Conservation (phyloP, 2,888 invertebrate species). For the Strigamia transsilvanica region DNA sequence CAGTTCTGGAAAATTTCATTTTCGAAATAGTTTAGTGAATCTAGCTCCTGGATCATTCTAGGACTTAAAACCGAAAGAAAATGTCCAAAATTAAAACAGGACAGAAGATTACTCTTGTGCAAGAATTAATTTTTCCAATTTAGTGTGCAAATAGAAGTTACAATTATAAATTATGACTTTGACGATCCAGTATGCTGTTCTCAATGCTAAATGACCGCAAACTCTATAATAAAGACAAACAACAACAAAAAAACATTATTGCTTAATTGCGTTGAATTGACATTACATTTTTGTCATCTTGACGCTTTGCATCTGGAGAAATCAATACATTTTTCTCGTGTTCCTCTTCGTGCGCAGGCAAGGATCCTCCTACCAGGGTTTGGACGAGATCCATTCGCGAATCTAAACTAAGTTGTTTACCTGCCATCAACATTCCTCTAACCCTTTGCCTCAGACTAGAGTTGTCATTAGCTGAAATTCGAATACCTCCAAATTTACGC, state of each 20-base stretch:
- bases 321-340: neutral
- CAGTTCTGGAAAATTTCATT: too few species aligned
- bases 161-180: neutral
- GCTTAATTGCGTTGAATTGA: neutral
- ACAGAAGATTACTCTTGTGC: neutral
- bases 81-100: too few species aligned
- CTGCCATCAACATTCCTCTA: slow-evolving; percentile 86
- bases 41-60: too few species aligned
- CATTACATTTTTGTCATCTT: neutral
- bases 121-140: neutral
- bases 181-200: neutral
- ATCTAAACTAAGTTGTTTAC: slow-evolving; percentile 89
- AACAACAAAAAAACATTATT: neutral
- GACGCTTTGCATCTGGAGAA: neutral
- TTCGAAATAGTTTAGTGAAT: too few species aligned
- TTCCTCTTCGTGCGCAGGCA: slow-evolving; percentile 54
- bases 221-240: neutral
- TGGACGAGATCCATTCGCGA: slow-evolving; percentile 86
- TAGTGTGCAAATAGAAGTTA: neutral
- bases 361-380: slow-evolving; percentile 56
- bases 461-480: slow-evolving; percentile 78
- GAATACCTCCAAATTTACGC: slow-evolving; percentile 74
- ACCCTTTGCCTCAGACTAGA: slow-evolving; percentile 86
- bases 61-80: too few species aligned
- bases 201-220: neutral